Percentiles rank a stretch among this genome's conserved stretches.
phyloP scores from a whole-genome alignment of 2,113 vertebrate genomes.

The Nyctereutes procyonoides region DNA sequence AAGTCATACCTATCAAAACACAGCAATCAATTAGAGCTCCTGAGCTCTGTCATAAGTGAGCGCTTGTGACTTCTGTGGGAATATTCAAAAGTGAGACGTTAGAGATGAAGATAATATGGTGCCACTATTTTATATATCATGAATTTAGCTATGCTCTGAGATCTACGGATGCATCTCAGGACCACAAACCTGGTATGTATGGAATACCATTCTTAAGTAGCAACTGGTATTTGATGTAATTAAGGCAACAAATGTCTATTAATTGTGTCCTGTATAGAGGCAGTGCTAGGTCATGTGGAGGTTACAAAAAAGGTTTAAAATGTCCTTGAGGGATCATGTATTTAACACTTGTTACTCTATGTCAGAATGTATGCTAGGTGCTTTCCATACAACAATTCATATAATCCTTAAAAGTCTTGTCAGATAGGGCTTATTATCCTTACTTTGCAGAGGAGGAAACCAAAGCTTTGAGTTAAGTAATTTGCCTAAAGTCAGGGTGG shows the following conservation, averaged over 20 bases:
- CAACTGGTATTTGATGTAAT: conserved; percentile 49
- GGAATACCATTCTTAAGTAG: conserved; percentile 44
- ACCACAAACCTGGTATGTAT: conserved; percentile 33
- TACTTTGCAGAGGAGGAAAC: conserved; percentile 42
- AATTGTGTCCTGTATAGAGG: not conserved
- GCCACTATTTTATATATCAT: not conserved
- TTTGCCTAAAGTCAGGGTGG: not conserved
- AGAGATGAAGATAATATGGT: not conserved
- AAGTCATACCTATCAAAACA: conserved; percentile 45
- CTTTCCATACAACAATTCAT: not conserved
- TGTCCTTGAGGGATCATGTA: not conserved
- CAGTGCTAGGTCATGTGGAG: not conserved
- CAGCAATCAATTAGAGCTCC: not conserved
- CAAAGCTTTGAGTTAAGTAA: conserved; percentile 39
- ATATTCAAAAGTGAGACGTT: conserved; percentile 26
- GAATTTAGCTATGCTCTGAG: conserved; percentile 2
- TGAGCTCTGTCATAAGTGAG: not conserved
- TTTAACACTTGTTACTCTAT: not conserved
- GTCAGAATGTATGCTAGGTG: not conserved
- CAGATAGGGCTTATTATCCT: conserved; percentile 38
- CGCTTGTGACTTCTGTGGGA: not conserved
- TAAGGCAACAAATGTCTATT: conserved; percentile 55
- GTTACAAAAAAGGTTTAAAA: conserved; percentile 19
- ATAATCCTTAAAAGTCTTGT: conserved; percentile 48
- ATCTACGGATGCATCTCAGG: conserved; percentile 4